Conservation (phyloP, 2,113 vertebrate species). For the Danio rerio region DNA sequence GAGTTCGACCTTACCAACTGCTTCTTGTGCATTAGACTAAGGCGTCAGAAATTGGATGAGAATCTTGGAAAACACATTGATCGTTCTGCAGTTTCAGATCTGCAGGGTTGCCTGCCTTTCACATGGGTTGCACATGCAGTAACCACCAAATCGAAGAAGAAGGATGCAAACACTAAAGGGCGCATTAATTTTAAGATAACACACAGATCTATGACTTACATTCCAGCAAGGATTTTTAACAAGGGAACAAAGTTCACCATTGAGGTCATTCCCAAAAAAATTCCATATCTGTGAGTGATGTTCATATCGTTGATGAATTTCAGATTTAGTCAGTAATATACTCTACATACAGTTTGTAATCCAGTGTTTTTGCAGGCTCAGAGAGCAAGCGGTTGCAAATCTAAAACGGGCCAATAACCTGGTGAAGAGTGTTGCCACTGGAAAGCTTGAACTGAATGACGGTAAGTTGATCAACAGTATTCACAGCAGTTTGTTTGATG, state of each 20-base stretch:
- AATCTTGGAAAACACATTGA: background rate
- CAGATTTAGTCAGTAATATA: background rate
- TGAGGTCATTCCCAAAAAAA: conserved; percentile 86
- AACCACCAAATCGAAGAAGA: conserved; percentile 48
- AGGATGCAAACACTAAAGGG: background rate
- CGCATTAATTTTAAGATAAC: conserved; percentile 76
- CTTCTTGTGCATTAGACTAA: conserved; percentile 86
- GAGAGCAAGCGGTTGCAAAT: conserved; percentile 77
- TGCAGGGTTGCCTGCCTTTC: conserved; percentile 59
- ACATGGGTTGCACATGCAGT: conserved; percentile 90
- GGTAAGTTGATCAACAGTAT: background rate
- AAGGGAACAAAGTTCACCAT: conserved; percentile 74
- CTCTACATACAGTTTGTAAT: background rate
- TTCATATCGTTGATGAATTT: background rate
- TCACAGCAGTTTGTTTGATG: background rate
- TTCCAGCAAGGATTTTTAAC: conserved; percentile 72
- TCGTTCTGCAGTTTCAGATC: background rate
- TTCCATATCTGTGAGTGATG: conserved; percentile 84
- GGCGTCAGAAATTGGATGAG: conserved; percentile 60
- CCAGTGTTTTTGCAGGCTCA: conserved; percentile 69
- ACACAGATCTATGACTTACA: conserved; percentile 75
- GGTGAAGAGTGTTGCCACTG: conserved; percentile 78
- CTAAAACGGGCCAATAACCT: conserved; percentile 71
- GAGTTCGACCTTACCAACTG: conserved; percentile 76
- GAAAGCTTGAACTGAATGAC: conserved; percentile 31